phyloP scores from a whole-genome alignment of 2,888 invertebrate species.

The Drosophila paramelanica region DNA sequence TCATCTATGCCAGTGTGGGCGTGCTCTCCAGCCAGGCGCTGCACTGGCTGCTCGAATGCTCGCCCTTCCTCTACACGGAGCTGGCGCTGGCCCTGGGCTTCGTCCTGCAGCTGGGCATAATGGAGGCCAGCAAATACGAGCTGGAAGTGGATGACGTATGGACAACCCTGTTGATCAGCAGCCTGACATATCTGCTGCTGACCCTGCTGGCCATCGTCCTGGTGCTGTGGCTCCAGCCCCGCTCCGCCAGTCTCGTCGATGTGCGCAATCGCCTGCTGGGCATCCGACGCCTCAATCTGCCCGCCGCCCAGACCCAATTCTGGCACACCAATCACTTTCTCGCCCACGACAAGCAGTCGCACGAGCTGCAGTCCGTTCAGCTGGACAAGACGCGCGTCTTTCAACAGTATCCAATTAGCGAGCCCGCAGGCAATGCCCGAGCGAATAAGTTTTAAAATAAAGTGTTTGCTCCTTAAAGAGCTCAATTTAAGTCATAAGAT shows the following conservation, averaged over 20 bases:
- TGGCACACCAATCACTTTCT: slow-evolving; percentile 78
- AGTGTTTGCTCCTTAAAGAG: slow-evolving; percentile 4
- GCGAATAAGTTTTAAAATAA: slow-evolving; percentile 54
- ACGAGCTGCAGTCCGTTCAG: slow-evolving; percentile 63
- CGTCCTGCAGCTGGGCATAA: slow-evolving; percentile 57
- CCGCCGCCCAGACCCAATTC: slow-evolving; percentile 68
- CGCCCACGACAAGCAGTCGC: slow-evolving; percentile 72
- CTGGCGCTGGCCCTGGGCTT: slow-evolving; percentile 60
- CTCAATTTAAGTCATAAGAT: slow-evolving; percentile 1
- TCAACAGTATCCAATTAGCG: slow-evolving; percentile 74
- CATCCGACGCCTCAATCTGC: slow-evolving; percentile 58
- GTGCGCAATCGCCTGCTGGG: slow-evolving; percentile 79
- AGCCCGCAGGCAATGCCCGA: slow-evolving; percentile 32
- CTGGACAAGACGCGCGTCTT: slow-evolving; percentile 70
- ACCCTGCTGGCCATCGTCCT: slow-evolving; percentile 60
- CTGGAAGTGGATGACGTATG: slow-evolving; percentile 51
- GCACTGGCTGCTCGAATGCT: slow-evolving; percentile 76
- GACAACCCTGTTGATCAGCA: slow-evolving; percentile 60
- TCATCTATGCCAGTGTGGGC: slow-evolving; percentile 73
- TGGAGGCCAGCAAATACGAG: slow-evolving; percentile 75
- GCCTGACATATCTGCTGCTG: slow-evolving; percentile 52
- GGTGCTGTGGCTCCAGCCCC: slow-evolving; percentile 67
- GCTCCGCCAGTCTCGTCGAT: slow-evolving; percentile 74
- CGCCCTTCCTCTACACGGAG: slow-evolving; percentile 79
- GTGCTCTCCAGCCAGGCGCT: slow-evolving; percentile 75